These are phyloP conservation scores for Scaptomyza flava DNA, from an alignment of 2,888 invertebrate genomes.

Conservation along the genomic window DNA sequence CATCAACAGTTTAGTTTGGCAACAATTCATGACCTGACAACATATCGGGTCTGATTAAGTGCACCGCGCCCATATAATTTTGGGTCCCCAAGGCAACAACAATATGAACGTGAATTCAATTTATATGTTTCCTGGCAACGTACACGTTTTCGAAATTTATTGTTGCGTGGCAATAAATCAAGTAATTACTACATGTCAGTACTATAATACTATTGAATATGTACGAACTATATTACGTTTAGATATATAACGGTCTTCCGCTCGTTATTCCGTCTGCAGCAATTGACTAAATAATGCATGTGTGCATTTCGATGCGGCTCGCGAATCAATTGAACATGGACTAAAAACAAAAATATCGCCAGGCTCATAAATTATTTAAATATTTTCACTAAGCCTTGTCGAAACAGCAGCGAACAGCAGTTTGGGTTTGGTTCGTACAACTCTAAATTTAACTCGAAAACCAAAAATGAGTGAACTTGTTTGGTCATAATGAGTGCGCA, in stretches of 20 bases:
- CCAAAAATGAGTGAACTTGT: slow-evolving; percentile 28
- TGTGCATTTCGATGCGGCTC: slow-evolving; percentile 25
- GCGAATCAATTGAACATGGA: slow-evolving; percentile 45
- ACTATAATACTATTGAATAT: neutral
- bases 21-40: slow-evolving; percentile 24
- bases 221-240: neutral
- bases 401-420: neutral
- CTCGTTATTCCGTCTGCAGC: slow-evolving; percentile 7
- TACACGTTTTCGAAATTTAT: slow-evolving; percentile 20
- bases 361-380: slow-evolving; percentile 55
- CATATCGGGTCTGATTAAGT: slow-evolving; percentile 44
- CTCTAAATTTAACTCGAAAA: slow-evolving; percentile 52
- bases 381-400: slow-evolving; percentile 32
- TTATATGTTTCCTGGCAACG: slow-evolving; percentile 33
- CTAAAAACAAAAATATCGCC: slow-evolving; percentile 53
- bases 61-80: slow-evolving; percentile 32
- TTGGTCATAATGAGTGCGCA: slow-evolving; percentile 28
- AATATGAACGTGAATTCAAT: slow-evolving; percentile 25
- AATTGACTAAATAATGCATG: slow-evolving; percentile 58
- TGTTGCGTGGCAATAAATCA: slow-evolving; percentile 48
- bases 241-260: slow-evolving; percentile 2
- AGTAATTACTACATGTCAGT: slow-evolving; percentile 41
- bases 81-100: slow-evolving; percentile 12
- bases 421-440: neutral
- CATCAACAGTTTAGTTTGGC: slow-evolving; percentile 49